Base-by-base conservation (phyloP, 1,140 invertebrate species). In the Tetragnatha versicolor region DNA sequence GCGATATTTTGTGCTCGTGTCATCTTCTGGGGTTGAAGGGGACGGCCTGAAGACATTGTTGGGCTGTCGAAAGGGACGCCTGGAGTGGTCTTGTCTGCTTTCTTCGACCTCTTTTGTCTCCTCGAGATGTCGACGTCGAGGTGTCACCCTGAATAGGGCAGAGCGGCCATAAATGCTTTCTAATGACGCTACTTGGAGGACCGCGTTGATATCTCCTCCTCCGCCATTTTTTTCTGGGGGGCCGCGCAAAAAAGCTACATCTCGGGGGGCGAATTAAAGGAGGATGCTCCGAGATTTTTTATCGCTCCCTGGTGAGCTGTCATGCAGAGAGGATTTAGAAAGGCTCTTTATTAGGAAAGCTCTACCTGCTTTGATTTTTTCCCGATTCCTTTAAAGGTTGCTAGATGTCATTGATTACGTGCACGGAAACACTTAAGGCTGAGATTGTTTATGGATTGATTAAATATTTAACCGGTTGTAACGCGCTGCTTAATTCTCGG, bases 31-130 rank as follows among this genome's bases (percentile, higher is more conserved):
- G 45, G 65, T 37, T 75, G 72, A 63, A 75, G 72, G 42, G 63
- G 72, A 51, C 66, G 73, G 31, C 73, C 60, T 20, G n/a, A 53
- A 66, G 73, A 77, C 73, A 76, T 76, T 76, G 61, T 77, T 76
- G 29, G 42, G 42, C 17, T 45, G 69, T 61, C 25, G 39, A 61
- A 58, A 53, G 42, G 51, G 51, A 49, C 37, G 58, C 42, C 58
- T 61, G 17, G 49, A 77, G 73, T 65, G 61, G 58, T 45, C 72
- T 76, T 76, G 72, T 63, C 58, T 63, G 35, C 58, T 76, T 76
- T 77, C 73, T 77, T 77, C 73, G 55, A 65, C 72, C 70, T 73
- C 73, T 58, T 77, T 77, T 77, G 73, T 77, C 73, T 73, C 29
- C 39, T 63, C 14, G 39, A 37, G 53, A 58, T 63, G 58, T 76